Evolutionary conservation across 2,797 vertebrate genomes (phyloP).

Genomic region (Halcyon leucocephala): DNA sequence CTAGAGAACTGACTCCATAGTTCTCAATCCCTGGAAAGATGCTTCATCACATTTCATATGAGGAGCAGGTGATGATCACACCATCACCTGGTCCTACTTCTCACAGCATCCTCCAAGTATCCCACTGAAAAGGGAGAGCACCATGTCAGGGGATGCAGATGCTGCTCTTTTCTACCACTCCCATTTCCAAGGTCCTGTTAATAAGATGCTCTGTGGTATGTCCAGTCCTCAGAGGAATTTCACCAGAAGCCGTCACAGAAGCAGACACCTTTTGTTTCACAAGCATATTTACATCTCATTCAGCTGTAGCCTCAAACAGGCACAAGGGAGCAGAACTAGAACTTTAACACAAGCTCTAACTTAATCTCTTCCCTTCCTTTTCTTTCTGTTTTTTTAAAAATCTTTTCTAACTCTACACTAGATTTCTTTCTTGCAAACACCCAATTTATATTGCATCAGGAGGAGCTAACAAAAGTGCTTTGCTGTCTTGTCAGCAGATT

Average conservation of each 20-base stretch:
- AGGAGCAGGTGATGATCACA: neutral
- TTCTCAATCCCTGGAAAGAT: neutral
- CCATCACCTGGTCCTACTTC: neutral
- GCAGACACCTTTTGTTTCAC: neutral
- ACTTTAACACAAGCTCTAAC: neutral
- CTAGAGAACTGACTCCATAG: neutral
- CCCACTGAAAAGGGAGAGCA: neutral
- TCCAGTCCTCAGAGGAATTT: neutral
- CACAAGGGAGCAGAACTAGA: neutral
- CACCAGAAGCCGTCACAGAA: neutral
- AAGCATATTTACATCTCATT: neutral
- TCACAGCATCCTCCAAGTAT: neutral
- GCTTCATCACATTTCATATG: neutral
- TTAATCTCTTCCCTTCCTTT: neutral
- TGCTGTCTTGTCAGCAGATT: conserved; percentile 35
- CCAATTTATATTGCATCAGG: neutral
- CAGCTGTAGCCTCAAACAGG: neutral
- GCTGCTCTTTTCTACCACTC: neutral
- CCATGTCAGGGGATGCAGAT: neutral
- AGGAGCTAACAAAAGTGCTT: conserved; percentile 10
- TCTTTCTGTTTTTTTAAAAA: neutral
- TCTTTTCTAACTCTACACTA: neutral
- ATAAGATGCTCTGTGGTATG: neutral
- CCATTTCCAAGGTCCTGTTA: neutral
- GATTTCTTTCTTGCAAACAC: neutral